phyloP scores from a whole-genome alignment of 2,888 invertebrate genomes.

The Hydrotaea diabolus region DNA sequence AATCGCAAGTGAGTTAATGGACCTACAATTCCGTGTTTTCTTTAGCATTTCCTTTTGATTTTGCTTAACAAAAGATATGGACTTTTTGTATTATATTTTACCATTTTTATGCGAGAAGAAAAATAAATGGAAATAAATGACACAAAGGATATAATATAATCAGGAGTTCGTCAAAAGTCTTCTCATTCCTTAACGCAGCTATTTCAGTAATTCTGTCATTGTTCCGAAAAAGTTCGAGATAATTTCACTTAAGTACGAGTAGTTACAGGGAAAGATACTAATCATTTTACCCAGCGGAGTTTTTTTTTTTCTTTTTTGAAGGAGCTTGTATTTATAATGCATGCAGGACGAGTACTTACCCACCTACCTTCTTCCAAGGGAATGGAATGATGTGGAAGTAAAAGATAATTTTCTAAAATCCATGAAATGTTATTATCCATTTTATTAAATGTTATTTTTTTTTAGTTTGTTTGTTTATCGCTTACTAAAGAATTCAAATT shows the following conservation, averaged over 20 bases:
- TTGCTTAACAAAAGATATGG: background rate
- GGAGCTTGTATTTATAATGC: no score
- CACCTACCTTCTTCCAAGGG: background rate
- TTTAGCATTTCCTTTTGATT: background rate
- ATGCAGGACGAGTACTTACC: background rate
- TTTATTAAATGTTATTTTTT: slow-evolving; percentile 45
- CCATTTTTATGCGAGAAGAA: background rate
- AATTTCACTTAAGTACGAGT: background rate
- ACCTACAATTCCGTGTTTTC: background rate
- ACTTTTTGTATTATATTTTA: background rate
- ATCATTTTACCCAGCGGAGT: background rate
- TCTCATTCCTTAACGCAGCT: background rate
- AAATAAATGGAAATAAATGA: background rate
- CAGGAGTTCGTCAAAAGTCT: slow-evolving; percentile 1
- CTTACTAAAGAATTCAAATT: slow-evolving; percentile 61
- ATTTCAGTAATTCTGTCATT: slow-evolving; percentile 8
- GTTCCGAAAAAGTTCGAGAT: background rate
- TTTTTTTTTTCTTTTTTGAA: background rate
- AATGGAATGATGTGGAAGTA: background rate
- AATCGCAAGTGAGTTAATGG: background rate
- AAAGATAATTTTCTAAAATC: slow-evolving; percentile 21
- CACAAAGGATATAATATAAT: background rate
- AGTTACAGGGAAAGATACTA: background rate
- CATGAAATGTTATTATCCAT: slow-evolving; percentile 42
- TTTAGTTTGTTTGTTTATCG: slow-evolving; percentile 39